Evolutionary conservation across 92 coral and sea anemone genomes (phyloP).

Genomic region (Epizoanthus illoricatus): DNA sequence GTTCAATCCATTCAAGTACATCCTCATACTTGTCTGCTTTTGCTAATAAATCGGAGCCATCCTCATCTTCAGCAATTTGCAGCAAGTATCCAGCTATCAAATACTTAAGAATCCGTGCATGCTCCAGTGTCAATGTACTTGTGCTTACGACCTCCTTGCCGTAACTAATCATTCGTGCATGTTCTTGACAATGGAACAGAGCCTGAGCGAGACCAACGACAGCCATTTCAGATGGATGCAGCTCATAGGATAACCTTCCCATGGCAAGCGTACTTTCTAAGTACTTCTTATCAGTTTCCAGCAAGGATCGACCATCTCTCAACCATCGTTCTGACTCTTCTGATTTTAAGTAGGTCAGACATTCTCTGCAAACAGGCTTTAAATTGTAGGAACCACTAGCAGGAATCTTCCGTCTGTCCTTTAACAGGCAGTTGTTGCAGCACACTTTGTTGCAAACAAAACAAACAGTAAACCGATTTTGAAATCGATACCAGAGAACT

Average conservation of each 20-base stretch:
- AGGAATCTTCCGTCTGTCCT: conserved; percentile 12
- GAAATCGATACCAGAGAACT: not conserved
- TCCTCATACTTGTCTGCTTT: conserved; percentile 26
- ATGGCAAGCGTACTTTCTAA: conserved; percentile 19
- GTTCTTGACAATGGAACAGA: conserved; percentile 24
- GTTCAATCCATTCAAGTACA: conserved; percentile 18
- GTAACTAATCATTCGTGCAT: not conserved
- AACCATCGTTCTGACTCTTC: conserved; percentile 14
- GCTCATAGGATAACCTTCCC: conserved; percentile 20
- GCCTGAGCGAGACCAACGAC: conserved; percentile 2
- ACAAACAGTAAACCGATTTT: not conserved
- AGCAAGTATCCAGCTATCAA: conserved; percentile 30
- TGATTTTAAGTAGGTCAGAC: conserved; percentile 1
- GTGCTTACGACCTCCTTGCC: conserved; percentile 10
- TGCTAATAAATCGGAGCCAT: conserved; percentile 3
- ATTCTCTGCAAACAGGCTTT: conserved; percentile 16
- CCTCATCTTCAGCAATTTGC: conserved; percentile 13
- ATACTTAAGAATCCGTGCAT: not conserved
- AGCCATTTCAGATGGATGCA: conserved; percentile 13
- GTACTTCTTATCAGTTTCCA: conserved; percentile 3
- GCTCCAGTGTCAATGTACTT: not conserved
- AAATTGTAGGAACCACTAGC: conserved; percentile 35
- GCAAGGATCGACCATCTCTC: conserved; percentile 2
- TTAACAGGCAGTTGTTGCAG: conserved; percentile 6
- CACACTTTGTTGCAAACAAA: conserved; percentile 28